Conservation (phyloP, 2,113 vertebrate species). For the Promerops cafer region DNA sequence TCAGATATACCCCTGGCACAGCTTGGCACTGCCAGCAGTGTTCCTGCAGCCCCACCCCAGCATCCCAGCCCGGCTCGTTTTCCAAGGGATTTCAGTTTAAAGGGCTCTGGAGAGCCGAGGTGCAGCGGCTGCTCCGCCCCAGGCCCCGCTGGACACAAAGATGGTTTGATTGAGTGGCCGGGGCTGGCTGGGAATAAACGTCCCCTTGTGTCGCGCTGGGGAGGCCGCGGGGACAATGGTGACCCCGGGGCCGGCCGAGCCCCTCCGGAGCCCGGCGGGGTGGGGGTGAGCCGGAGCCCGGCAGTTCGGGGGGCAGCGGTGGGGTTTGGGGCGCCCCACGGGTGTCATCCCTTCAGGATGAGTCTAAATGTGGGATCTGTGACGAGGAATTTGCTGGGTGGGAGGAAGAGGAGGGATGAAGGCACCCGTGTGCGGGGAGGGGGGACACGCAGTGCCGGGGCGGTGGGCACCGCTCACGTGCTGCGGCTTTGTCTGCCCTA, state of each 20-base stretch:
- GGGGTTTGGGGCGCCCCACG: background rate
- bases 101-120: background rate
- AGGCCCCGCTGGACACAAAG: conserved; percentile 50
- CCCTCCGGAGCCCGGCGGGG: background rate
- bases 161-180: conserved; percentile 42
- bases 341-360: background rate
- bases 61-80: background rate
- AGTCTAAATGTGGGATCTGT: fast-evolving
- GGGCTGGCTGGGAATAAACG: conserved; percentile 41
- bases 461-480: background rate
- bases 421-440: background rate
- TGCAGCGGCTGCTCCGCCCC: conserved; percentile 13
- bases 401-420: background rate
- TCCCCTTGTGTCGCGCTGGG: conserved; percentile 44
- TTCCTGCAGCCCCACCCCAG: fast-evolving
- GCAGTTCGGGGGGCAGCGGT: background rate
- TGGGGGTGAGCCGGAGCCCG: background rate
- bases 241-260: conserved; percentile 12
- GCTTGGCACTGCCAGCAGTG: fast-evolving
- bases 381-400: background rate
- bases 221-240: conserved; percentile 43
- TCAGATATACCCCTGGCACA: fast-evolving
- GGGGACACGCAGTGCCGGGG: background rate
- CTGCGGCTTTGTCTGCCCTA: background rate
- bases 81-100: background rate